Base-by-base conservation (phyloP, 2,113 vertebrate genomes). In the Theristicus caerulescens region DNA sequence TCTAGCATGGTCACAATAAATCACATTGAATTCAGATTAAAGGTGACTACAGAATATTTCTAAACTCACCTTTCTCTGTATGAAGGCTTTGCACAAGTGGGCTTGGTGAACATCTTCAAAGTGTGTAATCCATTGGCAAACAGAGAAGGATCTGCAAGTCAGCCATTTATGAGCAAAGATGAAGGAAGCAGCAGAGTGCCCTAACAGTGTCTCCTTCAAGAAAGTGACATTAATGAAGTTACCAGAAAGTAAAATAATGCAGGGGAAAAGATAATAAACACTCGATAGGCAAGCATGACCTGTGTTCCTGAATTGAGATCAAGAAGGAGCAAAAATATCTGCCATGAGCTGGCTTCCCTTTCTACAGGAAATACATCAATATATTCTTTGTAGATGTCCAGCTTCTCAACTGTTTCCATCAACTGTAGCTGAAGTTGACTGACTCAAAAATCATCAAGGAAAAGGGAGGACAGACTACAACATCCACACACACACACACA, bases 401-500 rank as follows among this genome's bases (percentile, higher is more conserved):
- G 47, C 17, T 72, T 10, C 26, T 66, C 59, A 49, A 20, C 42
- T 62, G 5, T 64, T 52, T 32, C 34, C 36, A 38, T 51, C 10
- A 14, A 34, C 59, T 3, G 21, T 9, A 62, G 49, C 8, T n/a
- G 15, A 73, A 72, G 47, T 7, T 79, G 51, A 58, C 44, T 4
- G 10, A 67, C 34, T 73, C 47, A 74, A 40, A 84, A 84, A 25
- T 54, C 16, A 32, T 15, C 13, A 40, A 31, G 44, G 55, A 46
- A 47, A 83, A 69, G 5, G 10, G 32, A 73, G 3, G 38, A 54
- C 34, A 31, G 47, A 44, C 25, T 52, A 24, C 49, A 84, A 42
- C 26, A 80, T 42, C 3, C 15, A 76, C n/a, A 47, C 2, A 0
- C n/a, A 47, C 2, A 0, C 29, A 29, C 54, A 19, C 3, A 76